Base-by-base conservation (phyloP, 92 coral and sea anemone genomes). In the Epizoanthus scotinus region DNA sequence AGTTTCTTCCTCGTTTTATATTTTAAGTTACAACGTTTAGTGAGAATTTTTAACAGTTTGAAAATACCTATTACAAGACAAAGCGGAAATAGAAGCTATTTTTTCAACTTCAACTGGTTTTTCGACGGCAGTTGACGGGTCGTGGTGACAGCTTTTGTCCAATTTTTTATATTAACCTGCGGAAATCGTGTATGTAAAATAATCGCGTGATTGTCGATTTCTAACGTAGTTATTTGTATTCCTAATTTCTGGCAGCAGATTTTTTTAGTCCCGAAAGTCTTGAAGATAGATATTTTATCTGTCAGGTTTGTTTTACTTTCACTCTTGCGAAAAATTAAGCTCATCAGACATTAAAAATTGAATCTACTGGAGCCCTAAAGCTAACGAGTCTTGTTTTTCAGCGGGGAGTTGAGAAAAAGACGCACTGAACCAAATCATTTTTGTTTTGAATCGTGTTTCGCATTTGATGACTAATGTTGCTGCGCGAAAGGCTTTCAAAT, bases 201-300 rank as follows among this genome's bases (percentile, higher is more conserved):
- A 24, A 67, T 75, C 81, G 81, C 81, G 81, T 75, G 81, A 75
- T n/a, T n/a, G n/a, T n/a, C n/a, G n/a, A n/a, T 75, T 50, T 5
- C 17, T 27, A n/a, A 36, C 34, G 21, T 42, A 40, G 22, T 38
- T 52, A 52, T 50, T 52, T 58, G 36, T 58, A n/a, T 57, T 20
- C 42, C 2, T 59, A 22, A 54, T 59, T 70, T 4, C 24, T 57
- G 55, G n/a, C 63, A 38, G 26, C 18, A 36, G 38, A 56, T 24
- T 21, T 56, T 20, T 57, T 27, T 34, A 1, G 10, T 17, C 54
- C 67, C 15, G 38, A 21, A 75, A 38, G 18, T n/a, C 38, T 13
- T 15, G 22, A 31, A 27, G 29, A 14, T 13, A 15, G 36, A 55
- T 57, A 58, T 59, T 75, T 60, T 58, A 19, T 22, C 54, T 13